phyloP scores from a whole-genome alignment of 2,888 invertebrate genomes.

The Leptogaster cylindrica region DNA sequence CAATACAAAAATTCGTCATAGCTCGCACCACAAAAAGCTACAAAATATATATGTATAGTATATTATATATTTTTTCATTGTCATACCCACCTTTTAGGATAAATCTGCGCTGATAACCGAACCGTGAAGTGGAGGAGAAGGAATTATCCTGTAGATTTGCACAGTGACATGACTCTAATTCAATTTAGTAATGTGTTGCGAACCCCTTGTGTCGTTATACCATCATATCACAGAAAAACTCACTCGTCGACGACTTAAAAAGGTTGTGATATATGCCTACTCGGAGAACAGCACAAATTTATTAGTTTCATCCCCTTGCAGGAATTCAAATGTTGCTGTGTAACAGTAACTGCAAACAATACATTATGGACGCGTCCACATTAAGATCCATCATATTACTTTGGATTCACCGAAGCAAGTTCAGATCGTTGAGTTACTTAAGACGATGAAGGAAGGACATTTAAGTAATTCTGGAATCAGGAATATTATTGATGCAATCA shows the following conservation, averaged over 20 bases:
- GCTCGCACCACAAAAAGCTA: not conserved
- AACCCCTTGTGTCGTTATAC: too few relatives aligned
- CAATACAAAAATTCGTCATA: slow-evolving; percentile 23
- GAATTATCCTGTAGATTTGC: slow-evolving; percentile 11
- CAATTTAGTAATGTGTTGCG: slow-evolving; percentile 45
- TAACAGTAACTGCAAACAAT: too few relatives aligned
- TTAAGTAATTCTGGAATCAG: too few relatives aligned
- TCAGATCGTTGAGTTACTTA: too few relatives aligned
- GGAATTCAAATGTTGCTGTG: too few relatives aligned
- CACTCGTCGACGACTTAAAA: slow-evolving; percentile 16
- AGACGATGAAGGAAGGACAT: too few relatives aligned
- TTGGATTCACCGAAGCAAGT: too few relatives aligned
- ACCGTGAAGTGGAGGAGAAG: not conserved
- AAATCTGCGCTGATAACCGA: slow-evolving; percentile 15
- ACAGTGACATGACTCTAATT: slow-evolving; percentile 41
- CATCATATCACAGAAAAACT: too few relatives aligned
- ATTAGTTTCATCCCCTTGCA: slow-evolving; percentile 25
- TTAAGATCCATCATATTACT: too few relatives aligned
- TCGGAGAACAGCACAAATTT: slow-evolving; percentile 25
- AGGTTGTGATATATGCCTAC: slow-evolving; percentile 28
- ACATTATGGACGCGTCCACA: too few relatives aligned
- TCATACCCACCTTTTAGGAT: slow-evolving; percentile 23
- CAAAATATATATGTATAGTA: too few relatives aligned
- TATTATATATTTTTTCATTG: slow-evolving; percentile 16
- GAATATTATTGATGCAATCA: too few relatives aligned